phyloP scores from a whole-genome alignment of 2,113 vertebrate genomes.

The Rhynchomys soricoides region DNA sequence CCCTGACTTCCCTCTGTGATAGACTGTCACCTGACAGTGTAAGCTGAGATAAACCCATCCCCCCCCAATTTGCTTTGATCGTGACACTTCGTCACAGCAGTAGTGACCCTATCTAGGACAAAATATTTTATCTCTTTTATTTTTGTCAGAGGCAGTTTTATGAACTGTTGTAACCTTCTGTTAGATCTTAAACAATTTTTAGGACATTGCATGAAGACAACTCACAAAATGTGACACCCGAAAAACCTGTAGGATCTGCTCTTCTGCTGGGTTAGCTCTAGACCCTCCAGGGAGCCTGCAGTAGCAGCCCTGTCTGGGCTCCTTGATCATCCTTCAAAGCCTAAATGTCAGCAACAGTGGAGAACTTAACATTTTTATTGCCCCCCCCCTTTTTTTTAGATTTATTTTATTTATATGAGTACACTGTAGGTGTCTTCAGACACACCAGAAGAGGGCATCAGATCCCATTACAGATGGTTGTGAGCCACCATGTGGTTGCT shows the following conservation, averaged over 20 bases:
- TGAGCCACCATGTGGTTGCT: too few species aligned
- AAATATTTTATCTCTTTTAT: background rate
- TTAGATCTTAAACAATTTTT: background rate
- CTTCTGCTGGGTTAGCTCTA: background rate
- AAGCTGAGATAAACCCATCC: background rate
- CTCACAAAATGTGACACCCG: background rate
- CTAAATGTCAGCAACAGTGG: background rate
- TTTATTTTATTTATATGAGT: too few species aligned
- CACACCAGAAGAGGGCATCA: too few species aligned
- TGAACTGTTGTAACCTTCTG: background rate
- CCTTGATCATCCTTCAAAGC: background rate
- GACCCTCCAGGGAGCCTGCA: background rate
- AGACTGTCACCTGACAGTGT: background rate
- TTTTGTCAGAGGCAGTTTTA: background rate
- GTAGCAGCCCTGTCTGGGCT: background rate
- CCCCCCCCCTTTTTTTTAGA: background rate
- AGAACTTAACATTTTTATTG: background rate
- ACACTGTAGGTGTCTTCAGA: too few species aligned
- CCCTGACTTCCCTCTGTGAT: background rate
- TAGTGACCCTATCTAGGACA: background rate
- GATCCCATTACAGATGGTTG: too few species aligned
- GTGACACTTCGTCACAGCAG: background rate
- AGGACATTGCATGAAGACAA: background rate
- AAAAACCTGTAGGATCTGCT: background rate
- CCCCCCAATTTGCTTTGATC: background rate